Evolutionary conservation across 2,888 invertebrate genomes (phyloP).

Genomic region (Cosmia trapezina): DNA sequence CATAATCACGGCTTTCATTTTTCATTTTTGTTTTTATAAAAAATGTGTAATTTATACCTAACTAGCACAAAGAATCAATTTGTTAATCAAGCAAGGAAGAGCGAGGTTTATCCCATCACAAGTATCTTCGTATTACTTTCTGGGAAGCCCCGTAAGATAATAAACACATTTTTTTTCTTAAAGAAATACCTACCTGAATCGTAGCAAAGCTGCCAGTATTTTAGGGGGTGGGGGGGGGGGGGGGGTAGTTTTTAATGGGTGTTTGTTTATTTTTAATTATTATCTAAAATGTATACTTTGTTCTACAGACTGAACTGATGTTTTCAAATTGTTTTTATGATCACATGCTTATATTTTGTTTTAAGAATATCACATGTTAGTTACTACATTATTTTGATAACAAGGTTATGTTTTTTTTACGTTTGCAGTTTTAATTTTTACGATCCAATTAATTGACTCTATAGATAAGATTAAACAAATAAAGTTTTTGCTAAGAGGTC

Average conservation of each 20-base stretch:
- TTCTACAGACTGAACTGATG: not conserved
- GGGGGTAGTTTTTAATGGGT: too few species aligned
- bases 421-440: conserved; percentile 44
- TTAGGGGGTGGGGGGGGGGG: too few species aligned
- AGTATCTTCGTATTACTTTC: too few species aligned
- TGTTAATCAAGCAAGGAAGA: too few species aligned
- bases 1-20: too few species aligned
- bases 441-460: conserved; percentile 54
- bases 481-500: conserved; percentile 16
- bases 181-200: not conserved
- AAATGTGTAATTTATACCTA: too few species aligned
- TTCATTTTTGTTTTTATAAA: too few species aligned
- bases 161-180: too few species aligned
- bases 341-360: conserved; percentile 10
- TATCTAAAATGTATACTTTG: not conserved
- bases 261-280: not conserved
- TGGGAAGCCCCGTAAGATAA: too few species aligned
- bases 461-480: conserved; percentile 31
- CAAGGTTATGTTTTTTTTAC: conserved; percentile 24
- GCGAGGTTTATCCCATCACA: too few species aligned
- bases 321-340: not conserved
- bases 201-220: too few species aligned
- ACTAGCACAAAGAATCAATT: too few species aligned
- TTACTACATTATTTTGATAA: conserved; percentile 9
- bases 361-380: not conserved